Evolutionary conservation across 2,113 vertebrate species (phyloP), one percentile per base, ranked within the genome.

Genomic region (Copsychus sechellarum): DNA sequence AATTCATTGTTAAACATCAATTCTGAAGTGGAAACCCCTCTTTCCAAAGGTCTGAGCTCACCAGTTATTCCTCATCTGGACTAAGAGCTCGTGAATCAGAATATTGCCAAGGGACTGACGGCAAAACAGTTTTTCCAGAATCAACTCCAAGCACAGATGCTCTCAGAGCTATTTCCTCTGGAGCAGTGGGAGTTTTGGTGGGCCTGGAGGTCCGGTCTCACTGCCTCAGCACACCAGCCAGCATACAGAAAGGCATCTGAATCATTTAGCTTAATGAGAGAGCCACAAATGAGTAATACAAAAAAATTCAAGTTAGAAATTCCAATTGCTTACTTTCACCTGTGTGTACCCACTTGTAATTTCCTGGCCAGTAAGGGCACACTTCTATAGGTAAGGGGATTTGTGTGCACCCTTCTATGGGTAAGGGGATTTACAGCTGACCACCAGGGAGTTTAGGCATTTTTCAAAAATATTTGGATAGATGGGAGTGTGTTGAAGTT

Each of bases 171-270:
- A 91, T 95, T 96, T 96, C 81, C 95, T 96, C 81, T 81, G 81
- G 95, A 92, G 92, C 81, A 89, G 87, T 96, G 96, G 95, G 93
- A 94, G 92, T 95, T 95, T 92, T 84, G 93, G 90, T 96, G 96
- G 92, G 95, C 93, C 43, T 94, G 81, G 61, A 96, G 93, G 90
- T 96, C 95, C 34, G 29, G 92, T 95, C 93, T 91, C 5, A 0
- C 50, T 72, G 51, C 82, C 45, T 73, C 79, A 38, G 67, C 38
- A 21, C 4, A 14, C 90, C 85, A 84, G 69, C 83, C 72, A 61
- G 69, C 47, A 54, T 23, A 42, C 29, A 25, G 77, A 78, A 93
- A 86, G 80, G 76, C 76, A 93, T 93, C 51, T 79, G 48, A 90
- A 74, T 94, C 3, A 92, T 92, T 90, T 81, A 40, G 42, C 82